Evolutionary conservation across 2,113 vertebrate genomes (phyloP).

Genomic region (Gallinago undulata): DNA sequence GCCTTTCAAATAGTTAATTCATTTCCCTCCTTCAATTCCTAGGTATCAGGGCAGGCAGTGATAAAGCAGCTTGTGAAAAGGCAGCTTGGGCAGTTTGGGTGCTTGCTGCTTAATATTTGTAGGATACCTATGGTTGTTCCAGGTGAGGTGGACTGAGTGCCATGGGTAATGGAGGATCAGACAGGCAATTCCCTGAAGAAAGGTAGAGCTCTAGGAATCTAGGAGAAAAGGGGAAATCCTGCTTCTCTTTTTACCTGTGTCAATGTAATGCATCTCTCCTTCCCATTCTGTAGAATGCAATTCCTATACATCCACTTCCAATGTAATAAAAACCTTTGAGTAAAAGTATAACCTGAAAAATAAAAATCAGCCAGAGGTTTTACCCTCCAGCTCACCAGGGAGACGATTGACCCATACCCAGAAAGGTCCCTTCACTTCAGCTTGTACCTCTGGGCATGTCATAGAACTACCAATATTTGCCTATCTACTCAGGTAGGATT

Average conservation of each 20-base stretch:
- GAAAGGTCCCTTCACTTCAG: background rate
- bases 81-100: background rate
- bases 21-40: background rate
- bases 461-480: background rate
- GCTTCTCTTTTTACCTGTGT: background rate
- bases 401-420: background rate
- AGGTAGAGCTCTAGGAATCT: background rate
- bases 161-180: background rate
- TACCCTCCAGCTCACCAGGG: background rate
- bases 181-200: background rate
- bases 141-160: background rate
- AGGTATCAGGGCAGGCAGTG: background rate
- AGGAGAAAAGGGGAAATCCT: background rate
- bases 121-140: background rate
- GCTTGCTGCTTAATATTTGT: background rate
- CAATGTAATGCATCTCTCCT: background rate
- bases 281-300: background rate
- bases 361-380: background rate
- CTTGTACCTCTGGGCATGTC: background rate
- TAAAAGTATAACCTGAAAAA: background rate
- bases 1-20: background rate
- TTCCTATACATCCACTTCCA: background rate
- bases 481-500: background rate
- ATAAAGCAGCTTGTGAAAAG: background rate
- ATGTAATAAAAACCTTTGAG: background rate